Base-by-base conservation (phyloP, 2,113 vertebrate species). In the Zosterops pallidus region DNA sequence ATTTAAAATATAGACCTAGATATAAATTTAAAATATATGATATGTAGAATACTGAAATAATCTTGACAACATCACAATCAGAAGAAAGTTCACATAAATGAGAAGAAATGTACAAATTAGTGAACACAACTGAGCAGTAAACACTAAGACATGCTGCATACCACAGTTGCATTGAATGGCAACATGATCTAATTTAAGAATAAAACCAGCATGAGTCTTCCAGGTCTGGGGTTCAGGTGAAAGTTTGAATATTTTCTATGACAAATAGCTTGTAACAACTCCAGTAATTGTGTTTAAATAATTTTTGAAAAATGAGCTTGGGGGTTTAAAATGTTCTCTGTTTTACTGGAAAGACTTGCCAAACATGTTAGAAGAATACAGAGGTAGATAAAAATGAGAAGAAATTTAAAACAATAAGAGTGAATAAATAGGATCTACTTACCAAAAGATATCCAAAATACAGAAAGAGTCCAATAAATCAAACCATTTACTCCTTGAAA, bases 321-420 rank as follows among this genome's bases (percentile, higher is more conserved):
- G 0, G 0, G 2, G 9, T 35, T 77, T 29, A 2, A 29, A 63
- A 39, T 24, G 3, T 70, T 17, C 25, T 63, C 25, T 63, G 6
- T 92, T 93, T 91, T 70, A 11, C 64, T 65, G n/a, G 23, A 78
- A 53, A 71, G 6, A 31, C 14, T 50, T 93, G 37, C 24, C 52
- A 53, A 74, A 64, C 3, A 4, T 11, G 2, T 35, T 70, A 65
- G 22, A 64, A 31, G 33, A 76, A 65, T 19, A 72, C 3, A 72
- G 26, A 91, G 7, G 6, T 19, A 65, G 25, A 82, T 37, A 29
- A 91, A 93, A 78, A 82, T 42, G 14, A 74, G 23, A 24, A 37
- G 2, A 78, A 74, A 69, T 35, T 35, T 14, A 24, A 81, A 78
- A 62, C 23, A 39, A 15, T 25, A n/a, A 37, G 9, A 53, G 15